A percentile compares a stretch with the other conserved stretches of the same genome.
Conservation (phyloP, 2,797 vertebrate genomes). For the Sparus aurata region DNA sequence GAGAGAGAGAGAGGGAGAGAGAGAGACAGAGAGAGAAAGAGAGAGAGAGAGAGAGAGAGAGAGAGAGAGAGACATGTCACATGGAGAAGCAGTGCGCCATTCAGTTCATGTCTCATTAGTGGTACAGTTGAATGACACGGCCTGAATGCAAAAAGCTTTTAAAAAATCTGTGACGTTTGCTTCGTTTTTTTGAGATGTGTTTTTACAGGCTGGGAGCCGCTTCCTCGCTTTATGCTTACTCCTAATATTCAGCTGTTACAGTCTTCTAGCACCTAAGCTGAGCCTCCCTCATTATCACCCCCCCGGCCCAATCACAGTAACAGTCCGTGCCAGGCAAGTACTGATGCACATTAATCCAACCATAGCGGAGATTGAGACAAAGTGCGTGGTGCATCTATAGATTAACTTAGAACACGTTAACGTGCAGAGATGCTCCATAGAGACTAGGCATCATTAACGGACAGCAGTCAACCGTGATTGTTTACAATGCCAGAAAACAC, state of each 20-base stretch:
- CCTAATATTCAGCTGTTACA: conserved; percentile 65
- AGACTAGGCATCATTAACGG: conserved; percentile 32
- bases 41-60: too few species aligned
- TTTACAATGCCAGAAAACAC: conserved; percentile 60
- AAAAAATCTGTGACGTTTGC: conserved; percentile 49
- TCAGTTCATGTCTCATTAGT: conserved; percentile 69
- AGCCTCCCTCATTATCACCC: conserved; percentile 72
- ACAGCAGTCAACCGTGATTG: conserved; percentile 27
- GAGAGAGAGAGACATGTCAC: conserved; percentile 66
- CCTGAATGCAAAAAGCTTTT: conserved; percentile 55
- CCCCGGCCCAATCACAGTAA: conserved; percentile 65
- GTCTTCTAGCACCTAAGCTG: conserved; percentile 68
- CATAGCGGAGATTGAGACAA: conserved; percentile 51
- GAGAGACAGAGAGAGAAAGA: too few species aligned
- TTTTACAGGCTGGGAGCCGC: conserved; percentile 44
- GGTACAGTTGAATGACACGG: conserved; percentile 63
- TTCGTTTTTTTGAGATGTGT: conserved; percentile 53
- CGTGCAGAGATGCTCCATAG: conserved; percentile 23
- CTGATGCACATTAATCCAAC: conserved; percentile 53
- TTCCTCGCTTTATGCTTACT: conserved; percentile 64
- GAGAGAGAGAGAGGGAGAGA: too few species aligned
- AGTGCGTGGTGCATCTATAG: conserved; percentile 46
- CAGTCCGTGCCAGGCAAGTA: conserved; percentile 61
- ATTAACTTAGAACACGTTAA: conserved; percentile 34
- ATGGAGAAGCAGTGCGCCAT: conserved; percentile 64